Percentiles rank a stretch among this genome's conserved stretches.
These are phyloP conservation scores for Cylindroiulus punctatus DNA, from an alignment of 2,888 invertebrate species.

Conservation along the genomic window DNA sequence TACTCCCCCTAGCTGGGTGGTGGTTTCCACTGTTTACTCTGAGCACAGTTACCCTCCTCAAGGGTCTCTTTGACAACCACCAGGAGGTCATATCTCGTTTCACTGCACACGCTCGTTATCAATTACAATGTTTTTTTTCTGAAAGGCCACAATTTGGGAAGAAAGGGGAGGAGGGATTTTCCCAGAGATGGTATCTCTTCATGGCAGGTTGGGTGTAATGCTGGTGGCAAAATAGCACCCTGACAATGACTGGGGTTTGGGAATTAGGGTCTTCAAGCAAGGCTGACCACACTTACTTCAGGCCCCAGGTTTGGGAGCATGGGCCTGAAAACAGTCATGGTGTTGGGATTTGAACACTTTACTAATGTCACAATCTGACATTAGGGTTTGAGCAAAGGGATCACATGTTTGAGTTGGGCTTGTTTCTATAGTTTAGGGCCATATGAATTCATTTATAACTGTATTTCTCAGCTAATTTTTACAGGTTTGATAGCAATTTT, in stretches of 20 bases:
- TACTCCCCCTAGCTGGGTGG: not conserved
- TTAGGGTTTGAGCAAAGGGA: too few relatives aligned
- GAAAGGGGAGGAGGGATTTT: not conserved
- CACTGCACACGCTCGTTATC: slow-evolving; percentile 13
- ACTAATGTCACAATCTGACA: too few relatives aligned
- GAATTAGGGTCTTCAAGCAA: not conserved
- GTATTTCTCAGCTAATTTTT: too few relatives aligned
- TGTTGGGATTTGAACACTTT: too few relatives aligned
- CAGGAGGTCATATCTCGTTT: slow-evolving; percentile 21
- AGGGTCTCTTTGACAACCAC: not conserved
- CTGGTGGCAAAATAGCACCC: not conserved
- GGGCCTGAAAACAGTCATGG: too few relatives aligned
- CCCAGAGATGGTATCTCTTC: not conserved
- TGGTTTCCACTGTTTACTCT: not conserved
- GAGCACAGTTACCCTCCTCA: not conserved
- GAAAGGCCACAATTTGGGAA: not conserved
- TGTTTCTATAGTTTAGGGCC: too few relatives aligned
- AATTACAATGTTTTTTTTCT: not conserved
- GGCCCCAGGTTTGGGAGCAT: not conserved
- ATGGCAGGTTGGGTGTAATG: not conserved
- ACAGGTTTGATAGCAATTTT: too few relatives aligned
- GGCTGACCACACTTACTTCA: not conserved
- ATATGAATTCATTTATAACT: too few relatives aligned
- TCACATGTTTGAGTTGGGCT: too few relatives aligned
- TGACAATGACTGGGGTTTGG: too few relatives aligned